Evolutionary conservation across 2,797 vertebrate genomes (phyloP).

Genomic region (Acipenser transmontanus): DNA sequence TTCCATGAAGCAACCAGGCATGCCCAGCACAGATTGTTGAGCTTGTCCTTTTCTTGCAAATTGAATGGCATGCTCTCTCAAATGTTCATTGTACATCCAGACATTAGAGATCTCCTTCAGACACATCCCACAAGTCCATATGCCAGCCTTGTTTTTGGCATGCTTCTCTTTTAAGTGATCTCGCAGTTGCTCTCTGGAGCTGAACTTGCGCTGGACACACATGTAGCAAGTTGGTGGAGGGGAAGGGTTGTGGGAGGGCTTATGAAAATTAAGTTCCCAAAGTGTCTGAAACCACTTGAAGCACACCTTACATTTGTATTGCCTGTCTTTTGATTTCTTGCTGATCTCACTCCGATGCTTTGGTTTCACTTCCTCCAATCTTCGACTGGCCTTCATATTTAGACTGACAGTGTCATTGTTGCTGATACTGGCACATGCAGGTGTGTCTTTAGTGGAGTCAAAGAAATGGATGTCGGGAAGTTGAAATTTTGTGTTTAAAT

Average conservation of each 20-base stretch:
- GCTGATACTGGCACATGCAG: conserved; percentile 33
- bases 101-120: conserved; percentile 89
- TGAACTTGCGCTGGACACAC: conserved; percentile 95
- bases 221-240: conserved; percentile 96
- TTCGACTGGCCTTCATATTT: conserved; percentile 49
- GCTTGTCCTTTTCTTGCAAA: conserved; percentile 85
- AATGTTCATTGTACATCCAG: conserved; percentile 98
- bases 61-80: conserved; percentile 88
- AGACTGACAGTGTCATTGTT: conserved; percentile 33
- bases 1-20: conserved; percentile 70
- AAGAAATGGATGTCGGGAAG: conserved; percentile 71
- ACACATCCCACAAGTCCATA: conserved; percentile 98
- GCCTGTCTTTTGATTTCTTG: conserved; percentile 75
- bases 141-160: conserved; percentile 79
- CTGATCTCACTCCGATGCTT: conserved; percentile 59
- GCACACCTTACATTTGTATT: conserved; percentile 94
- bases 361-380: conserved; percentile 49
- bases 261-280: conserved; percentile 91
- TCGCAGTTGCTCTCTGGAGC: conserved; percentile 86
- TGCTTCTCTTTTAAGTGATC: conserved; percentile 93
- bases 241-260: conserved; percentile 86
- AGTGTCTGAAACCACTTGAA: conserved; percentile 90
- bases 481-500: conserved; percentile 69
- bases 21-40: conserved; percentile 71
- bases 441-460: conserved; percentile 54